Conservation (phyloP, 2,113 vertebrate species). For the Pyrgilauda ruficollis region DNA sequence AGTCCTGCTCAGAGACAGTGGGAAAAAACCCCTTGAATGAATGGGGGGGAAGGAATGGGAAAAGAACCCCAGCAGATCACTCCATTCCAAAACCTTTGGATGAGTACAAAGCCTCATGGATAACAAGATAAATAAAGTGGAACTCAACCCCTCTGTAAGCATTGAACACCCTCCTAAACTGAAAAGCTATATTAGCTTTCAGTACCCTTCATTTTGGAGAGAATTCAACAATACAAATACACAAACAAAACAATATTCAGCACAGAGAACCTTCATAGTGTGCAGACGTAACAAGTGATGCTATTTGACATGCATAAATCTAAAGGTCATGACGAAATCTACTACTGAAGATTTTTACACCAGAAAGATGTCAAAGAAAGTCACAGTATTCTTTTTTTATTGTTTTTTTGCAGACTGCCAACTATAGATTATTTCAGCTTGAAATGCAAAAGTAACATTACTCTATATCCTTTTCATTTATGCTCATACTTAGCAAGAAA, state of each 20-base stretch:
- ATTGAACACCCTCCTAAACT: background rate
- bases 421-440: background rate
- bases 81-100: background rate
- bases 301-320: background rate
- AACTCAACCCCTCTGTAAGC: background rate
- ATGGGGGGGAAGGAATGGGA: background rate
- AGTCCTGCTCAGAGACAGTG: background rate
- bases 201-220: background rate
- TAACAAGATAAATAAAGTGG: background rate
- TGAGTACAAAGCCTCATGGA: background rate
- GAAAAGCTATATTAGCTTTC: background rate
- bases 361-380: background rate
- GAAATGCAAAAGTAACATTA: background rate
- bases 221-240: background rate
- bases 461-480: background rate
- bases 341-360: background rate
- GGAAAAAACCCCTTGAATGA: background rate
- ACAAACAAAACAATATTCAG: background rate
- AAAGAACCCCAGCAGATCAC: background rate
- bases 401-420: background rate
- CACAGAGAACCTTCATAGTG: background rate
- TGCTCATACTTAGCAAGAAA: background rate
- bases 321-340: background rate
- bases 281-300: background rate
- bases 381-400: background rate